Conservation (phyloP, 35 echinoderm and acorn worm genomes). For the Amphiura filiformis region DNA sequence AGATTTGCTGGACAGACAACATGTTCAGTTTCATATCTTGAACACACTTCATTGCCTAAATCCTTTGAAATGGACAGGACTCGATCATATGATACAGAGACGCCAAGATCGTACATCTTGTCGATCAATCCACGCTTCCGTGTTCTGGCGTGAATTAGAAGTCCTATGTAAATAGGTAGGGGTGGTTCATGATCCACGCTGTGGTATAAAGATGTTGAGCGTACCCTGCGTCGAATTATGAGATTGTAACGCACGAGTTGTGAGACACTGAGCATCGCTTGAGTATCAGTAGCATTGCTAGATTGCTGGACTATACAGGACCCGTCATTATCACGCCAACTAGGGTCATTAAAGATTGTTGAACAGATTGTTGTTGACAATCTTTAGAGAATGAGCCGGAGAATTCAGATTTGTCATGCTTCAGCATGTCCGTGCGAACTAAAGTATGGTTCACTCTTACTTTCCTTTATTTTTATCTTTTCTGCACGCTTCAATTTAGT, state of each 20-base stretch:
- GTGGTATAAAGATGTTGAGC: not conserved
- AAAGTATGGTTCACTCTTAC: not conserved
- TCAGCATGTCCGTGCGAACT: slow-evolving; percentile 25
- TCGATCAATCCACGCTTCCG: slow-evolving; percentile 1
- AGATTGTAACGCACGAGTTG: slow-evolving; percentile 6
- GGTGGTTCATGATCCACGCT: slow-evolving; percentile 35
- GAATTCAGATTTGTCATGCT: not conserved
- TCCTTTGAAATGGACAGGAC: not conserved
- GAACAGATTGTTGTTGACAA: slow-evolving; percentile 31
- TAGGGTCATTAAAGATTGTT: not conserved
- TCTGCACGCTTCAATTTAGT: slow-evolving; percentile 38
- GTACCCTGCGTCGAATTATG: not conserved
- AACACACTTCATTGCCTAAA: not conserved
- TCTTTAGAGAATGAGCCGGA: slow-evolving; percentile 6
- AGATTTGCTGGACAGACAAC: not conserved
- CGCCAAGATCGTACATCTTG: not conserved
- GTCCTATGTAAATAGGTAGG: slow-evolving; percentile 12
- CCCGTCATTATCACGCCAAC: slow-evolving; percentile 11
- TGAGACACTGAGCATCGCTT: not conserved
- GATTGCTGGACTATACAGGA: not conserved
- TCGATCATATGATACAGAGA: slow-evolving; percentile 19
- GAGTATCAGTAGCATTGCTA: not conserved
- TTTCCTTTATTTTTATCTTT: not conserved
- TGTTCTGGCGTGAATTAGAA: slow-evolving; percentile 40
- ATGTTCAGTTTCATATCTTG: not conserved